Evolutionary conservation across 2,888 invertebrate species (phyloP), one percentile per base, ranked within the genome.

Genomic region (Prosapia bicincta): DNA sequence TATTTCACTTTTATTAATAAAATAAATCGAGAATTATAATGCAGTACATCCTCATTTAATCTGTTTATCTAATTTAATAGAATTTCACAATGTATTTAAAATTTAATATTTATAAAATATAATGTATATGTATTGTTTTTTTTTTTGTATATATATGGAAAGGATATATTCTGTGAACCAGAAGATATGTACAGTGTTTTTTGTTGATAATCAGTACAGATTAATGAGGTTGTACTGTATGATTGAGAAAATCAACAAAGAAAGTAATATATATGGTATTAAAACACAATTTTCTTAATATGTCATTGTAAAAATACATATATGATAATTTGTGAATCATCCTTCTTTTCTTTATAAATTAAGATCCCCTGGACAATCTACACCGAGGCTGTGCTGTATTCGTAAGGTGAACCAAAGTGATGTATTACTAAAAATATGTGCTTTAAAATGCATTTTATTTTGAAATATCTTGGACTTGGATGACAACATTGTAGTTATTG

Each of bases 1-100:
- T n/a, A n/a, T 54, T 54, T 54, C 54, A 54, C n/a, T 54, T 54
- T 54, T 54, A 54, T 54, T 54, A 54, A 54, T 54, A 54, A 54
- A 6, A 38, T 38, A 2, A 38, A 13, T 38, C 38, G 15, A 38
- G 38, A 38, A 6, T 9, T 38, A 15, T 54, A 6, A 13, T 54
- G 7, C n/a, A 20, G n/a, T 54, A 54, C 54, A 54, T n/a, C 54
- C 54, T 54, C 54, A 54, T 20, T n/a, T 54, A 54, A 20, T 20
- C 54, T 54, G 54, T 54, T 54, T 54, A 20, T 20, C 20, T 2
- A 54, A 20, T 3, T 38, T 38, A 38, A 2, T 28, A 28, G 28
- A 9, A 28, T 28, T 6, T 6, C 9, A 28, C 3, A 28, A 6
- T 28, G 28, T 28, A 9, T 6, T 9, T 6, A 28, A 28, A 28